Base-by-base conservation (phyloP, 2,113 vertebrate genomes). In the Lepisosteus osseus region DNA sequence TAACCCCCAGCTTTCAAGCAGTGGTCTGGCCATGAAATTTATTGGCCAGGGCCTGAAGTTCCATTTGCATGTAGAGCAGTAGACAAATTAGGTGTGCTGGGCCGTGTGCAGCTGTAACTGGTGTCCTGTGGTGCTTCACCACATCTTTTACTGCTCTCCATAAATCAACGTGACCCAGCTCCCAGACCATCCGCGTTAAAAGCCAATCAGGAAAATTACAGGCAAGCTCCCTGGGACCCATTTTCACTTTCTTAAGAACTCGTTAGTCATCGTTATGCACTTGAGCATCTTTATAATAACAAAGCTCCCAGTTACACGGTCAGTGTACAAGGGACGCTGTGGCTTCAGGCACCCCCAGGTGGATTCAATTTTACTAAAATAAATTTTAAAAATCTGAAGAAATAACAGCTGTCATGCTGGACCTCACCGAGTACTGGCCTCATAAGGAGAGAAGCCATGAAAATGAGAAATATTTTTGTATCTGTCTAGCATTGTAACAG, bases 181-280 rank as follows among this genome's bases (percentile, higher is more conserved):
- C 84, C 79, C 89, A 93, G 90, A 86, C 82, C 85, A 82, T 84
- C 90, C 86, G 86, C 94, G 94, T 98, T 98, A 98, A 99, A 98
- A 97, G 94, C 93, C 95, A 97, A 97, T 99, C 94, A 97, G 93
- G 92, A 88, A 96, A 95, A 98, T 97, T 94, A 94, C 92, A 93
- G 89, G 91, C 95, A 94, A 94, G 93, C 95, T 95, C 95, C 93
- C 85, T 94, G 96, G 89, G 90, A 91, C 86, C 88, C 86, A 91
- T 90, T 90, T 89, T 85, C 90, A 91, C 87, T 89, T 91, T 90
- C 90, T 91, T 89, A 91, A 90, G 80, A 91, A 90, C 88, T 87
- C 90, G 90, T 93, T 93, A 93, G 88, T 93, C 91, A 92, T 80
- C 80, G 84, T 90, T 91, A 86, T 85, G 85, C 86, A 84, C 83